These are phyloP conservation scores for Drosophila ohnishii DNA, from an alignment of 1,140 invertebrate species.

Conservation along the genomic window DNA sequence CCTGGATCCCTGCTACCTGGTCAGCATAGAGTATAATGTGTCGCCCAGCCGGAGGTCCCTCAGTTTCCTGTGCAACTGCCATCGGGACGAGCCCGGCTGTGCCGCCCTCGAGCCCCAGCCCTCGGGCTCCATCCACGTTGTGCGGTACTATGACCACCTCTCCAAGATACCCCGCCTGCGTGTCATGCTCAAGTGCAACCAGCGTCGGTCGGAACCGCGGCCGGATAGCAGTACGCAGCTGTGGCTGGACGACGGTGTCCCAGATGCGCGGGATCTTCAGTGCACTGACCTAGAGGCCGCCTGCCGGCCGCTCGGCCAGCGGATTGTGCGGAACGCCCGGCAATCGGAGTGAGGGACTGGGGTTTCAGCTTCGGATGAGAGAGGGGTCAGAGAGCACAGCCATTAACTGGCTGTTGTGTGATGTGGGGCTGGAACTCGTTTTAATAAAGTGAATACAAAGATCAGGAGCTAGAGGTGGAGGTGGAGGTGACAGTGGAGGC, in stretches of 20 bases:
- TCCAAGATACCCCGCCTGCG: conserved; percentile 53
- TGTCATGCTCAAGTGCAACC: conserved; percentile 49
- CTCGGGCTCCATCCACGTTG: conserved; percentile 15
- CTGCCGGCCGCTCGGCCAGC: conserved; percentile 11
- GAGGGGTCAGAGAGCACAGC: conserved; percentile 2
- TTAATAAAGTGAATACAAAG: conserved; percentile 41
- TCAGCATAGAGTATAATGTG: conserved; percentile 55
- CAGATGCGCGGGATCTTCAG: conserved; percentile 35
- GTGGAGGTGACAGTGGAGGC: not conserved
- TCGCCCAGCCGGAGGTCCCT: conserved; percentile 28
- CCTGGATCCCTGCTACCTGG: conserved; percentile 70
- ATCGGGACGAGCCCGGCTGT: conserved; percentile 12
- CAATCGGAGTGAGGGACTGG: conserved; percentile 4
- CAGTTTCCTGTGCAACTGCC: conserved; percentile 58
- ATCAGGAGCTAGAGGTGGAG: conserved; percentile 8
- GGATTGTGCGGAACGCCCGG: not conserved
- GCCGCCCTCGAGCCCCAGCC: conserved; percentile 21
- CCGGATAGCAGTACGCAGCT: conserved; percentile 35
- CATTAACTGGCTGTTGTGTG: conserved; percentile 25
- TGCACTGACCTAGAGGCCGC: conserved; percentile 23
- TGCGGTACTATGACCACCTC: conserved; percentile 64
- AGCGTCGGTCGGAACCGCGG: conserved; percentile 18
- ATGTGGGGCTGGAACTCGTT: conserved; percentile 53
- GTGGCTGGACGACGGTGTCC: conserved; percentile 52
- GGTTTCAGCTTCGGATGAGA: not conserved